phyloP scores from a whole-genome alignment of 1,140 invertebrate species.

The Helicorthomorpha holstii region DNA sequence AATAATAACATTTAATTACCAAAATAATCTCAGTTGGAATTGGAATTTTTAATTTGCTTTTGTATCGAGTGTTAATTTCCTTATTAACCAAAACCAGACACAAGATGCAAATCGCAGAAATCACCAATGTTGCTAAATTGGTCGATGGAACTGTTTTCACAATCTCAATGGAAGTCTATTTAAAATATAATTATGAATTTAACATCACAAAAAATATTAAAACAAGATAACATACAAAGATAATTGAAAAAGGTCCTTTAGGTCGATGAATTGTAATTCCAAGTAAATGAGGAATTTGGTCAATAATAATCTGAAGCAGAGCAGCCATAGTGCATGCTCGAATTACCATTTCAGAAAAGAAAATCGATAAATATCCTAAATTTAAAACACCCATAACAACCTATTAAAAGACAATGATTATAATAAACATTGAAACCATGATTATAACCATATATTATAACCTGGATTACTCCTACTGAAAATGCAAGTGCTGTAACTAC shows the following conservation, averaged over 20 bases:
- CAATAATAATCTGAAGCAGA: background rate
- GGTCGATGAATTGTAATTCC: background rate
- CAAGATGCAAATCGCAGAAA: constrained; percentile 4
- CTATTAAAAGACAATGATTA: background rate
- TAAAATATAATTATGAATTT: background rate
- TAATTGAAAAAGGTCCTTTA: background rate
- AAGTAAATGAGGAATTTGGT: background rate
- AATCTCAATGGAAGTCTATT: constrained; percentile 51
- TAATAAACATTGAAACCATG: background rate
- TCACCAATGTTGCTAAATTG: constrained; percentile 38
- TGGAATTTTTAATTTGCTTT: constrained; percentile 7
- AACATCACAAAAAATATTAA: too few species aligned
- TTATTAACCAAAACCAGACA: constrained; percentile 6
- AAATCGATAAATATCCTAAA: background rate
- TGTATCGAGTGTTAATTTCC: constrained; percentile 7
- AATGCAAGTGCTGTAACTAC: background rate
- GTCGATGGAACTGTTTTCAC: constrained; percentile 36
- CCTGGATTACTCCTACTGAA: background rate
- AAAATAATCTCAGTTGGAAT: constrained; percentile 9
- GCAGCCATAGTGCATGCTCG: background rate
- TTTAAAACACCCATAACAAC: background rate
- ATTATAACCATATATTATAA: background rate
- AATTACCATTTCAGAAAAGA: background rate
- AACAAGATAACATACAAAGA: background rate
- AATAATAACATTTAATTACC: background rate